phyloP scores from a whole-genome alignment of 2,113 vertebrate species.

The Pseudorasbora parva region DNA sequence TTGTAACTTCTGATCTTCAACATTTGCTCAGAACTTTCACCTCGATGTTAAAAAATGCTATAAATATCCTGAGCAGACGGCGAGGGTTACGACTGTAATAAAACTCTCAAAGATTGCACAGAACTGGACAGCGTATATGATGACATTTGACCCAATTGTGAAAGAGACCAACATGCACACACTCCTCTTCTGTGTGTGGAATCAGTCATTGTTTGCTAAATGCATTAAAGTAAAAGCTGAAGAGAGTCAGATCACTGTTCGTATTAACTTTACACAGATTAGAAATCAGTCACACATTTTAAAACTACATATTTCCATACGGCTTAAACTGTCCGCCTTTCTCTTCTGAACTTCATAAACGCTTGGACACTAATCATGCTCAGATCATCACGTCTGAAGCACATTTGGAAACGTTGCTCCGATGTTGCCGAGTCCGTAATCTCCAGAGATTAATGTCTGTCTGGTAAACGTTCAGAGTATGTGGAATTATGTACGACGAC shows the following conservation, averaged over 20 bases:
- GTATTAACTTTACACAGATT: background rate
- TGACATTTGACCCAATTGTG: background rate
- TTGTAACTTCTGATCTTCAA: background rate
- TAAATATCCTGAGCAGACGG: background rate
- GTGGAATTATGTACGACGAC: no score
- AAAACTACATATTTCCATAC: background rate
- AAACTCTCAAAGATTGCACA: background rate
- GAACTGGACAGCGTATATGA: background rate
- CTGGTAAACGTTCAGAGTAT: background rate
- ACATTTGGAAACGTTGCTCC: background rate
- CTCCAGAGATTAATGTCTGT: conserved; percentile 3
- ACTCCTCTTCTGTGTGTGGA: background rate
- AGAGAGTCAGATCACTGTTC: no score
- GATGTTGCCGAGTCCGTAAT: background rate
- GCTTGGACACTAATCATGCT: background rate
- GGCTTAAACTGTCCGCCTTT: background rate
- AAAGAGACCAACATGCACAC: background rate
- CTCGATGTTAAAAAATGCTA: background rate
- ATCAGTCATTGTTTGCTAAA: background rate
- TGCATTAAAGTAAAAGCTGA: background rate
- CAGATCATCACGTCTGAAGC: background rate
- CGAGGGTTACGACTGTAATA: background rate
- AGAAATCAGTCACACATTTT: background rate
- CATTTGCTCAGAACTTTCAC: background rate
- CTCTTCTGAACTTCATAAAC: background rate